Conservation (phyloP, 2,113 vertebrate species). For the Chaetorhynchus papuensis region DNA sequence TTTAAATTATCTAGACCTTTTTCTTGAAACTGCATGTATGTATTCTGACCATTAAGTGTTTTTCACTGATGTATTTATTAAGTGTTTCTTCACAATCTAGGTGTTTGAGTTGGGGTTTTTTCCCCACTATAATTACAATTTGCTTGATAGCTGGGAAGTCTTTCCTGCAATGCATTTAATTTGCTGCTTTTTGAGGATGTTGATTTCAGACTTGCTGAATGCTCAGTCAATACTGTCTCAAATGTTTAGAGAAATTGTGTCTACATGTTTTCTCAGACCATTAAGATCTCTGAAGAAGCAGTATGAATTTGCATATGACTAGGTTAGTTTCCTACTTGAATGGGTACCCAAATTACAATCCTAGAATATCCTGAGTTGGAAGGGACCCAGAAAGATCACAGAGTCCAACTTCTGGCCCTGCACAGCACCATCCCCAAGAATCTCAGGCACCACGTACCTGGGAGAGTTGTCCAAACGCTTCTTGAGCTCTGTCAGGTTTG, state of each 20-base stretch:
- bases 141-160: neutral
- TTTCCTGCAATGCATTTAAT: neutral
- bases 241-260: neutral
- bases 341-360: neutral
- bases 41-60: neutral
- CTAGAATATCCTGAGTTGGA: neutral
- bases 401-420: neutral
- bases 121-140: neutral
- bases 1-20: neutral
- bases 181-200: neutral
- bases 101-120: neutral
- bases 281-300: neutral
- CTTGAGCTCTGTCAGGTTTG: neutral
- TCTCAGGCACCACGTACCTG: neutral
- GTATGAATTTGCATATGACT: neutral
- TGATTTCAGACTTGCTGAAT: neutral
- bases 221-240: neutral
- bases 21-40: neutral
- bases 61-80: neutral
- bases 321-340: neutral
- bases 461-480: accelerated
- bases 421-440: neutral
- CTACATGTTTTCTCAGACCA: neutral
- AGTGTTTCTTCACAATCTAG: neutral
- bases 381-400: neutral